Base-by-base conservation (phyloP, 2,797 vertebrate species). In the Hyperoplus immaculatus region DNA sequence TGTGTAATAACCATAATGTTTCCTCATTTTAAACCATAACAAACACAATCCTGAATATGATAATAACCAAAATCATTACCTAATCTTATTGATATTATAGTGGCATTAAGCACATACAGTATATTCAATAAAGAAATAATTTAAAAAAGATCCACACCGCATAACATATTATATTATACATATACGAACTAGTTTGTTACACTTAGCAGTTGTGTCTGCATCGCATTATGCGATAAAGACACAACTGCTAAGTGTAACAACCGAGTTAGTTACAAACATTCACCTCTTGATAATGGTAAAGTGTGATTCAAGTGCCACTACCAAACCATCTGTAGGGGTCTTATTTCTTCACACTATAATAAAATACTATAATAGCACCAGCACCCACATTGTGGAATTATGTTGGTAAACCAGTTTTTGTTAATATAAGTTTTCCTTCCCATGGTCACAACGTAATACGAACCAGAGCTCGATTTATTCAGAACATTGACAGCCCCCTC, bases 331-430 rank as follows among this genome's bases (percentile, higher is more conserved):
- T 89, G 81, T 5, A 64, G 57, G 71, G 49, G 57, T 69, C 53
- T 77, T 80, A 51, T 63, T 66, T 77, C 60, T 84, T 79, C 80
- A 81, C 86, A 87, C 87, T 74, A 29, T 29, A 29, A 29, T 29
- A 3, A 29, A 1, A 29, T 29, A 29, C 29, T 29, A 29, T 72
- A 62, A 75, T 64, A 55, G 65, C 60, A 45, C 63, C 73, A 84
- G 86, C 79, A 73, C 66, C 69, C 72, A 87, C 88, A 91, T 82
- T 78, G 59, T 9, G 69, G 62, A 85, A 87, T 90, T 86, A 82
- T 89, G 87, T 88, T 78, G 50, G 65, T 55, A 81, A 85, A 82
- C 43, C 49, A 72, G 16, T 84, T 85, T 74, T 58, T 81, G 57
- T 61, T 83, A 43, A 75, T 74, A 66, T 74, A 60, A 61, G 65